Conservation (phyloP, 2,113 vertebrate species). For the Microcebus lehilahytsara region DNA sequence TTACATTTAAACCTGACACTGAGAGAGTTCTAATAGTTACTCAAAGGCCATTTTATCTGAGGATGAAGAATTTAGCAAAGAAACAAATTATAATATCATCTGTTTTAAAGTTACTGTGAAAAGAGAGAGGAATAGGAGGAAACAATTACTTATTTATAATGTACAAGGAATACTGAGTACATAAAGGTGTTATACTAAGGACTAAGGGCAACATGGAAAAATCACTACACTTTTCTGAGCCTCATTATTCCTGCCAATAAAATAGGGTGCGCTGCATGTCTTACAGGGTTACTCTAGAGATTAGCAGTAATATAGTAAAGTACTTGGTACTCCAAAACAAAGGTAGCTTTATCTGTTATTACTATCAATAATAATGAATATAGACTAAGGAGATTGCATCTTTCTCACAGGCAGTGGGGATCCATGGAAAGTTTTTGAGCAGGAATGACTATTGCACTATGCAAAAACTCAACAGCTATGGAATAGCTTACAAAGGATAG, state of each 20-base stretch:
- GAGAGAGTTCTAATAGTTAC: background rate
- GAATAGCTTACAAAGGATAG: background rate
- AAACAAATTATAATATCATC: background rate
- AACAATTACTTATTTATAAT: background rate
- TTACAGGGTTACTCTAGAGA: background rate
- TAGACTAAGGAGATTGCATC: background rate
- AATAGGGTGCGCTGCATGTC: background rate
- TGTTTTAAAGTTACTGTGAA: background rate
- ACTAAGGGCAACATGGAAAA: background rate
- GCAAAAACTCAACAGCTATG: background rate
- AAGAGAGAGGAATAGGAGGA: background rate
- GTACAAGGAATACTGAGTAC: background rate
- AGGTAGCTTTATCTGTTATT: background rate
- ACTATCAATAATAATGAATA: background rate
- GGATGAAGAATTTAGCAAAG: constrained; percentile 12
- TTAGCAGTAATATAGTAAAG: background rate
- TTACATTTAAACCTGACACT: background rate
- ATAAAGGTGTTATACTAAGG: background rate
- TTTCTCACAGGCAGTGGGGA: background rate
- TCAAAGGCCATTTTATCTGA: constrained; percentile 38
- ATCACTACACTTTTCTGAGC: background rate
- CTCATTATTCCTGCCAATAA: background rate
- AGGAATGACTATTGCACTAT: background rate
- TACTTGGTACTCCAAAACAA: background rate
- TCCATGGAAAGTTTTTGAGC: background rate